A percentile compares a stretch with the other conserved stretches of the same genome.
Evolutionary conservation across 2,797 vertebrate genomes (phyloP).

Genomic region (Bradypodion ventrale): DNA sequence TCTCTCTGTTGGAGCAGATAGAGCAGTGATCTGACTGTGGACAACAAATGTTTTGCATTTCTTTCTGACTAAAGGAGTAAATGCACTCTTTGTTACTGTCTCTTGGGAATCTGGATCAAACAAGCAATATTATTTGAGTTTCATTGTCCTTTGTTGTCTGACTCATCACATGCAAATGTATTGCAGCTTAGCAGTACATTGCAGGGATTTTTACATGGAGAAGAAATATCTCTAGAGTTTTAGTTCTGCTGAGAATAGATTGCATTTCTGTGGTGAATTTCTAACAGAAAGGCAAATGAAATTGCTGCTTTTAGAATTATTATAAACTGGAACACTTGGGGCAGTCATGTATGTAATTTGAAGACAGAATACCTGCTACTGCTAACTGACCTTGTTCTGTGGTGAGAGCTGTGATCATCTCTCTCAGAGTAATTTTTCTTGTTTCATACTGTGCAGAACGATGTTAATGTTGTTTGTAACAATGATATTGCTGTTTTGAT

Average conservation of each 20-base stretch:
- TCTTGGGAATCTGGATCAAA: constrained; percentile 67
- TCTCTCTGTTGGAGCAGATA: constrained; percentile 60
- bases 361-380: constrained; percentile 52
- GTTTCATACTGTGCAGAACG: constrained; percentile 54
- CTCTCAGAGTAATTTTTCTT: constrained; percentile 69
- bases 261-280: constrained; percentile 41
- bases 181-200: constrained; percentile 72
- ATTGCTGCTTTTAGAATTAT: constrained; percentile 63
- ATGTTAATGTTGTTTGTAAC: constrained; percentile 60
- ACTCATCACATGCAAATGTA: constrained; percentile 77
- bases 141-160: constrained; percentile 74
- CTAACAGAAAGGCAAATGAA: constrained; percentile 52
- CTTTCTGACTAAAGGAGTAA: constrained; percentile 63
- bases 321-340: constrained; percentile 56
- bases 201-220: constrained; percentile 69
- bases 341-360: constrained; percentile 59
- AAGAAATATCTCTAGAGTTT: constrained; percentile 56
- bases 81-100: constrained; percentile 58
- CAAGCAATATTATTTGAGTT: constrained; percentile 67
- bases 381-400: constrained; percentile 74
- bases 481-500: constrained; percentile 67
- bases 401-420: constrained; percentile 59
- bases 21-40: constrained; percentile 62
- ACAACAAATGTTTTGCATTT: constrained; percentile 54
- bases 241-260: constrained; percentile 58